Percentiles rank a stretch among this genome's conserved stretches.
These are phyloP conservation scores for Zaprionus inermis DNA, from an alignment of 1,140 invertebrate genomes.

Conservation along the genomic window DNA sequence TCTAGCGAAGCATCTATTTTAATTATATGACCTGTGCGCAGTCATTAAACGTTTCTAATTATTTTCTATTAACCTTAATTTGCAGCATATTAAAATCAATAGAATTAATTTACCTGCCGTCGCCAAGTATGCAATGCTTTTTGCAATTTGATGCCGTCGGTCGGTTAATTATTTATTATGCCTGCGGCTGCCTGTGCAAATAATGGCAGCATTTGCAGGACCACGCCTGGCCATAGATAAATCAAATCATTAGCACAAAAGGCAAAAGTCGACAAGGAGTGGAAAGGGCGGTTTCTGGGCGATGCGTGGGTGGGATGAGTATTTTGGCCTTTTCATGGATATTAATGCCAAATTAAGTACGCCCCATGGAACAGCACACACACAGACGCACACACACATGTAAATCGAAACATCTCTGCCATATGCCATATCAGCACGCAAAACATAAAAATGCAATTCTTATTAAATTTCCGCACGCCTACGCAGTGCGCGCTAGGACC, in stretches of 20 bases:
- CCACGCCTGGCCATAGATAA: slow-evolving; percentile 49
- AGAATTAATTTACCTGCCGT: slow-evolving; percentile 51
- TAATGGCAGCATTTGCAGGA: slow-evolving; percentile 37
- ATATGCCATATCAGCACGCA: slow-evolving; percentile 63
- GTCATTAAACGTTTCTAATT: slow-evolving; percentile 30
- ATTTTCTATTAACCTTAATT: slow-evolving; percentile 34
- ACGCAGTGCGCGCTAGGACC: slow-evolving; percentile 47
- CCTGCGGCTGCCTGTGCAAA: slow-evolving; percentile 39
- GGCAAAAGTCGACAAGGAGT: slow-evolving; percentile 40
- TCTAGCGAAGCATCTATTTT: slow-evolving; percentile 16
- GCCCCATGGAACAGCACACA: slow-evolving; percentile 52
- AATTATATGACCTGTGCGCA: slow-evolving; percentile 22
- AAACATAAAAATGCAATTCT: slow-evolving; percentile 81
- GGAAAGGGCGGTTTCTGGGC: neutral
- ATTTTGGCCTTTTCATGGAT: slow-evolving; percentile 33
- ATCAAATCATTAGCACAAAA: slow-evolving; percentile 77
- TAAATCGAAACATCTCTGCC: neutral
- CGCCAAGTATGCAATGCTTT: slow-evolving; percentile 41
- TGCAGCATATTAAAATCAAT: slow-evolving; percentile 40
- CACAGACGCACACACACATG: slow-evolving; percentile 27
- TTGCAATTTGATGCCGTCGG: slow-evolving; percentile 5
- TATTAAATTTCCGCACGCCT: slow-evolving; percentile 81
- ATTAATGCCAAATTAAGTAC: slow-evolving; percentile 69
- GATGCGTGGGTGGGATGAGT: neutral
- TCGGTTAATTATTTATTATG: slow-evolving; percentile 37